A percentile compares a stretch with the other conserved stretches of the same genome.
These are phyloP conservation scores for Phalera bucephala DNA, from an alignment of 2,888 invertebrate genomes.

Conservation along the genomic window DNA sequence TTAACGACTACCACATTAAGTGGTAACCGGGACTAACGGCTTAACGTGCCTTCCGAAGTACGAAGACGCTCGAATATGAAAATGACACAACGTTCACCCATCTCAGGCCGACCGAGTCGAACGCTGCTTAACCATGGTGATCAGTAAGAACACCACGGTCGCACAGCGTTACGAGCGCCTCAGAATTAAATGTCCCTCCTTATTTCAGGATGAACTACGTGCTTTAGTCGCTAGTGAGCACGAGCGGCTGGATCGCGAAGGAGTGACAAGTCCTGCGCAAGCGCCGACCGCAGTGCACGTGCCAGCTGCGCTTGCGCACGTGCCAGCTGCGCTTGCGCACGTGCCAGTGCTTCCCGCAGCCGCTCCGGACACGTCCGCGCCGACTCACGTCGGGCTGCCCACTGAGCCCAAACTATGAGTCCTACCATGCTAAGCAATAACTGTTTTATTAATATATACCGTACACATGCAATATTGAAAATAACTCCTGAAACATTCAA, in stretches of 20 bases:
- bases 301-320: conserved; percentile 21
- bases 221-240: conserved; percentile 82
- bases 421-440: conserved; percentile 1
- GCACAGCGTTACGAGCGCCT: not conserved
- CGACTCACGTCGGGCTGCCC: conserved; percentile 13
- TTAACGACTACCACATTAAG: too few relatives aligned
- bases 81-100: too few relatives aligned
- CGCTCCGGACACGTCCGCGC: conserved; percentile 7
- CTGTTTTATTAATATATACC: conserved; percentile 1
- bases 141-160: too few relatives aligned
- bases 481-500: too few relatives aligned
- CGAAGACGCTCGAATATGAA: too few relatives aligned
- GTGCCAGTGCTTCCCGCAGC: not conserved
- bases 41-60: too few relatives aligned
- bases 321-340: conserved; percentile 10
- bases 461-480: too few relatives aligned
- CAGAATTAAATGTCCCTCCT: not conserved
- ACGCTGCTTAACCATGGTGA: too few relatives aligned
- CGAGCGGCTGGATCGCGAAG: conserved; percentile 71
- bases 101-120: too few relatives aligned
- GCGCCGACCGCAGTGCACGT: conserved; percentile 14
- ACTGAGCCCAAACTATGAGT: conserved; percentile 47
- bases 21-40: too few relatives aligned
- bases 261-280: conserved; percentile 25
- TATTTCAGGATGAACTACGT: conserved; percentile 84